Percentiles rank a stretch among this genome's conserved stretches.
Conservation (phyloP, 2,888 invertebrate species). For the Crossocerus cetratus region DNA sequence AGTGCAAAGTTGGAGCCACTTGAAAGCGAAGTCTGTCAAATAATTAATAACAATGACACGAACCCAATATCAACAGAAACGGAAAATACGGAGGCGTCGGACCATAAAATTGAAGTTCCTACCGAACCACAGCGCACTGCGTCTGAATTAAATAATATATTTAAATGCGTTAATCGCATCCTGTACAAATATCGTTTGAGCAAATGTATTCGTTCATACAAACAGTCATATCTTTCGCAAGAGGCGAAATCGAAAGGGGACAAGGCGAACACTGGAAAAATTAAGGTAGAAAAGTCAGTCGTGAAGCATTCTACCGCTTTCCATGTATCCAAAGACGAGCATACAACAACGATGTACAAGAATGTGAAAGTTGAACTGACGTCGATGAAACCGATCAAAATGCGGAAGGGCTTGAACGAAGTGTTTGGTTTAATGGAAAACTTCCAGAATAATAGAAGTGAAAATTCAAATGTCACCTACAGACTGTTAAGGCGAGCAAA, state of each 20-base stretch:
- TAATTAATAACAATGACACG: background rate
- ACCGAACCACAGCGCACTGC: background rate
- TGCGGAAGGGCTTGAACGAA: constrained; percentile 58
- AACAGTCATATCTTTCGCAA: constrained; percentile 41
- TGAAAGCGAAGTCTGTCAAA: no score
- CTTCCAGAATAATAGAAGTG: constrained; percentile 54
- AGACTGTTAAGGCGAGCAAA: constrained; percentile 80
- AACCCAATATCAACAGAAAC: background rate
- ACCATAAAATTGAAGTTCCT: background rate
- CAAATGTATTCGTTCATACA: constrained; percentile 52
- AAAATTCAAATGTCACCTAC: constrained; percentile 73
- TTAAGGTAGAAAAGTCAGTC: constrained; percentile 43
- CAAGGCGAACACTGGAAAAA: background rate
- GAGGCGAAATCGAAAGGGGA: background rate
- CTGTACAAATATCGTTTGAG: constrained; percentile 57
- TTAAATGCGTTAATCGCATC: constrained; percentile 51
- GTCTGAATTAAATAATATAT: constrained; percentile 30
- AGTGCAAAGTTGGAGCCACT: background rate
- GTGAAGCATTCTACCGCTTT: constrained; percentile 6
- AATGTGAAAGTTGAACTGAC: constrained; percentile 72
- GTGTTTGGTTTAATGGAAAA: constrained; percentile 69
- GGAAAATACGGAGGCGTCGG: background rate
- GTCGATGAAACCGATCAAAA: constrained; percentile 66
- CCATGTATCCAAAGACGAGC: constrained; percentile 34
- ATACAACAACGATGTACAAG: constrained; percentile 62